Conservation (phyloP, 1,140 invertebrate genomes). For the Trichoplusia ni region DNA sequence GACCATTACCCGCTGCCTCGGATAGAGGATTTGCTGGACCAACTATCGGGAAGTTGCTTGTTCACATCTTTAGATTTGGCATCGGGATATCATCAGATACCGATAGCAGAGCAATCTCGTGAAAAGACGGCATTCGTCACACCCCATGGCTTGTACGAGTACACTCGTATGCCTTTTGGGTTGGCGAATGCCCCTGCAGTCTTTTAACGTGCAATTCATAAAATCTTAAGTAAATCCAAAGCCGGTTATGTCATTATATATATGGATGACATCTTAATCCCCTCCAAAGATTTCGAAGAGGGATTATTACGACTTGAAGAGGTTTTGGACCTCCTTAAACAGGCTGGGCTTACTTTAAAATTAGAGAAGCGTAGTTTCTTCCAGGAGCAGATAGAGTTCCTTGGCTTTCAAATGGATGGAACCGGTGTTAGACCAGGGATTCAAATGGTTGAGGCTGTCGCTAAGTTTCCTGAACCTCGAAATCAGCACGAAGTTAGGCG, state of each 20-base stretch:
- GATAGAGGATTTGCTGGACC: constrained; percentile 11
- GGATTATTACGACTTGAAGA: constrained; percentile 21
- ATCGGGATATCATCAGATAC: too few species aligned
- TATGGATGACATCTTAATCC: constrained; percentile 33
- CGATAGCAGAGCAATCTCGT: background rate
- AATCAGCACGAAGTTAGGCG: constrained; percentile 53
- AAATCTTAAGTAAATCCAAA: constrained; percentile 8
- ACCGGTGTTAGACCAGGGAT: constrained; percentile 48
- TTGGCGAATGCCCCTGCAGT: too few species aligned
- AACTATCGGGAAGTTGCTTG: background rate
- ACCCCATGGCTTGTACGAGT: too few species aligned
- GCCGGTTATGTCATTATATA: constrained; percentile 9
- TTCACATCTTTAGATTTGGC: constrained; percentile 3
- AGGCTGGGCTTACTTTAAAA: constrained; percentile 44
- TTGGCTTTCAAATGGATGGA: constrained; percentile 47
- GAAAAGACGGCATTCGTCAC: constrained; percentile 9
- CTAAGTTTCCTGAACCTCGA: constrained; percentile 43
- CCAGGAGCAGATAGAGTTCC: constrained; percentile 42
- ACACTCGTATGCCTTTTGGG: constrained; percentile 8
- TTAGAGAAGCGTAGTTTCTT: constrained; percentile 55
- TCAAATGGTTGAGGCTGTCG: constrained; percentile 51
- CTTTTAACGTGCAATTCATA: constrained; percentile 10
- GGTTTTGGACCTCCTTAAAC: constrained; percentile 6
- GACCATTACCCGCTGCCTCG: constrained; percentile 8
- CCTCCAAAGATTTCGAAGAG: constrained; percentile 11